Evolutionary conservation across 2,113 vertebrate genomes (phyloP).

Genomic region (Cathartes aura): DNA sequence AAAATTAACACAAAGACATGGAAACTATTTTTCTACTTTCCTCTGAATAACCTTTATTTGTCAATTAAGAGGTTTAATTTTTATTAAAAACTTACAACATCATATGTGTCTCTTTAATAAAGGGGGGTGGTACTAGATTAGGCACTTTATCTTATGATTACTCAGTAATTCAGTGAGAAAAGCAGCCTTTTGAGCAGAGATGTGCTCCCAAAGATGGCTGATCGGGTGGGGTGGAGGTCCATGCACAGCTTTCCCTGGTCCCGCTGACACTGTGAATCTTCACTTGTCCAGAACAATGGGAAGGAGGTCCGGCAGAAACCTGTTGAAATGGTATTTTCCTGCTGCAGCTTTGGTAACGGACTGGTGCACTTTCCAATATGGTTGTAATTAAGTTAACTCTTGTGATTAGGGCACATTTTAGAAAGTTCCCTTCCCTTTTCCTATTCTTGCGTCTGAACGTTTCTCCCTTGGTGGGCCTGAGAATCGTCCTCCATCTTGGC

Average conservation of each 20-base stretch:
- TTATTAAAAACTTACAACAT: neutral
- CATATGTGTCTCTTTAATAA: neutral
- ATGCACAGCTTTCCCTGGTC: fast-evolving
- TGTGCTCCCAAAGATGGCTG: neutral
- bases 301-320: neutral
- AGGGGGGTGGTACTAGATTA: neutral
- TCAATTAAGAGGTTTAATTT: neutral
- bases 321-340: neutral
- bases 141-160: neutral
- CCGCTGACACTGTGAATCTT: neutral
- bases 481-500: fast-evolving
- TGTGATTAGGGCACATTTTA: neutral
- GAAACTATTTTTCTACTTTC: neutral
- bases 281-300: neutral
- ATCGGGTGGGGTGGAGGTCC: fast-evolving
- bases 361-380: neutral
- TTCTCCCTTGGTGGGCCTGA: neutral
- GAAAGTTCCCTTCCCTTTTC: neutral
- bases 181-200: neutral
- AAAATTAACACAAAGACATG: neutral
- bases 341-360: neutral
- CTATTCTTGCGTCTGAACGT: neutral
- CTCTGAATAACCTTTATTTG: neutral
- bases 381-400: neutral
- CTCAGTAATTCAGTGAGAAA: neutral